Conservation (phyloP, 2,797 vertebrate genomes). For the Scomberomorus guttatus region DNA sequence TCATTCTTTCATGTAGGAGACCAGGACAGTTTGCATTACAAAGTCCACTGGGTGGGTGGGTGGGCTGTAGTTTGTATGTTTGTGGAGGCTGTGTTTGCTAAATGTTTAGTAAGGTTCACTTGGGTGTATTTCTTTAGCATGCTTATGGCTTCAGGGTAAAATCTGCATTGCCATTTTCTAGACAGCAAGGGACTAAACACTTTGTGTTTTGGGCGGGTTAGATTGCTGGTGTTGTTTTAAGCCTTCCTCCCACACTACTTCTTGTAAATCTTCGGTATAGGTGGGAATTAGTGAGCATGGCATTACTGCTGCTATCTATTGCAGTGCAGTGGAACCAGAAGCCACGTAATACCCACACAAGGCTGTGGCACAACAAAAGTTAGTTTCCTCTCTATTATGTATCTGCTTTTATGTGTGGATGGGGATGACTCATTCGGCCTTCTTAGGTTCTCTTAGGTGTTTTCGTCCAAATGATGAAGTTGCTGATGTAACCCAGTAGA, state of each 20-base stretch:
- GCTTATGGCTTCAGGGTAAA: conserved; percentile 45
- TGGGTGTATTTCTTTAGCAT: conserved; percentile 37
- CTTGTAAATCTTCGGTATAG: conserved; percentile 51
- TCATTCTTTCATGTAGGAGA: no score
- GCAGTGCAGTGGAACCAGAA: conserved; percentile 14
- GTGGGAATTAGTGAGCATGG: conserved; percentile 57
- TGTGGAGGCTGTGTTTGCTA: background rate
- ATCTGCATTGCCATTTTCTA: conserved; percentile 47
- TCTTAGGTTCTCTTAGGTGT: background rate
- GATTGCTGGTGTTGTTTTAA: conserved; percentile 47
- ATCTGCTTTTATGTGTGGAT: conserved; percentile 5
- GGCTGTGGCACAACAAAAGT: background rate
- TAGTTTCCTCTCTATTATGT: background rate
- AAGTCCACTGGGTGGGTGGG: conserved; percentile 34
- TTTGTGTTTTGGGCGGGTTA: conserved; percentile 40
- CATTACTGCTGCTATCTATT: conserved; percentile 6
- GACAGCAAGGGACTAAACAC: conserved; percentile 48
- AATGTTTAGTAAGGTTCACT: conserved; percentile 32
- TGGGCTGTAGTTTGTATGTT: conserved; percentile 5
- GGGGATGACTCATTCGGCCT: background rate
- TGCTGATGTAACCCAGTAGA: no score
- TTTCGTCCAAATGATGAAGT: background rate
- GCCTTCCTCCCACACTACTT: conserved; percentile 52
- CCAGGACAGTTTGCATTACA: background rate
- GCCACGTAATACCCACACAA: conserved; percentile 4